Evolutionary conservation across 1,140 invertebrate species (phyloP), one percentile per base, ranked within the genome.

Genomic region (Drosophila pectinifera): DNA sequence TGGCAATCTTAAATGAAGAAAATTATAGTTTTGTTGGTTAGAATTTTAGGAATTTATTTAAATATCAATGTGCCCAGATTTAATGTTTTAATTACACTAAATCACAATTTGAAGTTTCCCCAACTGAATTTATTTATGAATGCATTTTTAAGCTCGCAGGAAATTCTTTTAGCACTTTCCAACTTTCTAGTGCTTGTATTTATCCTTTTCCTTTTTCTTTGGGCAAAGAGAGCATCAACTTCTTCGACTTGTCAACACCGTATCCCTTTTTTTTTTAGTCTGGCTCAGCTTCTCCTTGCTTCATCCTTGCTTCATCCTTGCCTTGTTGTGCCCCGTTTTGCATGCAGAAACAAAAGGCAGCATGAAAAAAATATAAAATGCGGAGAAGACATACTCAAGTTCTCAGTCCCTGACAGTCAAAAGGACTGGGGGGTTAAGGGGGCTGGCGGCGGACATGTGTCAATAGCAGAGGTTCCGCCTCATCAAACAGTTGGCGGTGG

Each of bases 401-500:
- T 73, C 63, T 56, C 70, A 73, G 55, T 39, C 20, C 20, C 49
- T 45, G 36, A 7, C 31, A 39, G 39, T 48, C 34, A 57, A 55
- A 70, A 28, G 26, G 42, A 28, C 7, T 39, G 38, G 13, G 42
- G 49, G 41, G n/a, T 36, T 36, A 13, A 31, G 45, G 39, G 11
- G n/a, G 28, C 20, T 10, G n/a, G 34, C 10, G 18, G 18, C 28
- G 26, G 51, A 22, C 51, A 42, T 61, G 45, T 78, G 75, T 78
- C 75, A 78, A 70, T 78, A 70, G 42, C 57, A 63, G 31, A 39
- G 63, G 55, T 53, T 70, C 38, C 53, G 57, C 46, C 73, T 75
- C 73, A 59, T 78, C 75, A 78, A 77, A 78, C 75, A 78, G 64
- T 75, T 43, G 31, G 36, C 49, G 67, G 18, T 36, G 61, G 31